Base-by-base conservation (phyloP, 2,888 invertebrate species). In the Argyra leucocephala region DNA sequence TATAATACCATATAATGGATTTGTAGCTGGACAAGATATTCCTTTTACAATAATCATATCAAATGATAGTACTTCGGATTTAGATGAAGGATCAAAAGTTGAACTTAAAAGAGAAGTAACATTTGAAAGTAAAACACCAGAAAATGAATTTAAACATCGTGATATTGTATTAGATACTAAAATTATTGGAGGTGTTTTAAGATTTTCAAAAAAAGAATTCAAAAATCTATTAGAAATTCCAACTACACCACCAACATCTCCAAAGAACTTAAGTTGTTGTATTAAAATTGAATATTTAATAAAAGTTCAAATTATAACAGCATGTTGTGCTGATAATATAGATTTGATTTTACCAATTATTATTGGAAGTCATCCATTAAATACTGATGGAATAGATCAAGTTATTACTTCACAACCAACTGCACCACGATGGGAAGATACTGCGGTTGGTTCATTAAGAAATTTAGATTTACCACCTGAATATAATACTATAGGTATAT, bases 321-420 rank as follows among this genome's bases (percentile, higher is more conserved):
- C 65, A 3, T 67, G 67, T 22, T 63, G 67, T 21, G 66, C 67
- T 57, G 26, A 57, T 1, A 73, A 74, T 68, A 72, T 74, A 12
- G 64, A 68, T 0, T 67, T 75, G 0, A 70, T 69, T 1, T 69
- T 75, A 58, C 78, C 79, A 0, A 70, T 79, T 0, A 76, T 76
- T 12, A 76, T 80, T 60, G 80, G 79, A 12, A 77, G 75, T 68
- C 73, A 78, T 1, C 79, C 80, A 0, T 66, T 76, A 1, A 36
- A 59, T 21, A 3, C 2, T 5, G 15, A 24, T 22, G 9, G 12
- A 24, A 22, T 18, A 18, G 15, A 12, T 23, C 15, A 71, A 73
- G 10, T 65, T 69, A 21, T 66, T 70, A 24, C 73, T 74, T 24
- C 74, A 73, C 74, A 1, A 22, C 61, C 68, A 67, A 31, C 66